These are phyloP conservation scores for Meloidogyne chitwoodi DNA, from an alignment of 1,140 invertebrate genomes.

Conservation along the genomic window DNA sequence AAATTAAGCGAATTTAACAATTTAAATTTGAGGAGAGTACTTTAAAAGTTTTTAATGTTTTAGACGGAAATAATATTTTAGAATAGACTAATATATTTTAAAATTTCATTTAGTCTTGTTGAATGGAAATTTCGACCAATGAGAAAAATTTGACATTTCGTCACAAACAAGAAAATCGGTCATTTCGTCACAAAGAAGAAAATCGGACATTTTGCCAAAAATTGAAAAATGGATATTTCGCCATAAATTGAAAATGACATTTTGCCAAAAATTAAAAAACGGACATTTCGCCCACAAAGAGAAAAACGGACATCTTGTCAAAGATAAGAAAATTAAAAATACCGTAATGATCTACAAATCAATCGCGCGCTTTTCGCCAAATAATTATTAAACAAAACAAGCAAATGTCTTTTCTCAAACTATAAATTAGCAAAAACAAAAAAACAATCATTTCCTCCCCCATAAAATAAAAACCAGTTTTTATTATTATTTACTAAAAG, in stretches of 20 bases:
- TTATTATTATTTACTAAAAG: neutral
- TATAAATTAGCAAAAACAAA: neutral
- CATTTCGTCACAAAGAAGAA: neutral
- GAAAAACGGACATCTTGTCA: too few relatives aligned
- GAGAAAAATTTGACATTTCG: too few relatives aligned
- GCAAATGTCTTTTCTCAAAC: too few relatives aligned
- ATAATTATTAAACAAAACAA: neutral
- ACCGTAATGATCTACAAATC: neutral
- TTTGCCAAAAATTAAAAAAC: neutral
- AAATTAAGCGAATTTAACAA: neutral
- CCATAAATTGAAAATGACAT: too few relatives aligned
- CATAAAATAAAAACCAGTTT: neutral
- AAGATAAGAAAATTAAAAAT: neutral
- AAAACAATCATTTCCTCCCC: neutral
- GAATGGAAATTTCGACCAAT: too few relatives aligned
- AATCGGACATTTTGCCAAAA: neutral
- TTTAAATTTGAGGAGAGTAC: neutral
- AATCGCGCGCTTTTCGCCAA: neutral
- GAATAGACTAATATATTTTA: neutral
- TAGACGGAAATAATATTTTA: neutral
- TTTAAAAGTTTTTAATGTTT: neutral
- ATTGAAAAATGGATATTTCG: too few relatives aligned
- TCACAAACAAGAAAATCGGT: neutral
- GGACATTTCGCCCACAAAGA: neutral
- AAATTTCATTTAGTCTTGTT: too few relatives aligned